Evolutionary conservation across 2,888 invertebrate species (phyloP), one percentile per base, ranked within the genome.

Genomic region (Melanotus villosus): DNA sequence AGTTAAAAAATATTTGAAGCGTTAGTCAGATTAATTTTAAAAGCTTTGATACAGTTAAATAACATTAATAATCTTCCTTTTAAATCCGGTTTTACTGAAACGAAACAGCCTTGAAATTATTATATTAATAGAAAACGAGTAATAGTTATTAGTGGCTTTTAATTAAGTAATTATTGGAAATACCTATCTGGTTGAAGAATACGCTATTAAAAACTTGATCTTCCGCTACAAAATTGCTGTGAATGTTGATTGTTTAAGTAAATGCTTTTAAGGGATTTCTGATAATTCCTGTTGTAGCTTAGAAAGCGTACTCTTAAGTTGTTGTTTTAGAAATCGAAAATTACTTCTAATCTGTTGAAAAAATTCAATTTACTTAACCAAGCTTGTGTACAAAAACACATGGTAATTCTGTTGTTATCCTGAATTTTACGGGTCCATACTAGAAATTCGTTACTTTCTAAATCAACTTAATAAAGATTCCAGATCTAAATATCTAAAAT

Each of bases 91-190:
- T 59, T 59, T 59, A 45, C 43, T 56, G 34, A 56, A 56, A 34
- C 56, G 34, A 16, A n/a, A 14, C 16, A 43, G 7, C 59, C 59
- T 59, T 59, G 59, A 59, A 58, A 18, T 59, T 59, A 43, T 43
- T 45, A 45, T 43, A 59, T 57, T 41, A 41, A 57, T 57, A 59
- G 45, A 59, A 58, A 59, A 26, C 59, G 26, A 32, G 59, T 38
- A 54, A 54, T 54, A 34, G 34, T 57, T 57, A 59, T 59, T 59
- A 59, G n/a, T 18, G 38, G 19, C 19, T 43, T 57, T n/a, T 43
- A 59, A 59, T 59, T 45, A 59, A 43, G 59, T 10, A 59, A 59
- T 59, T 59, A 59, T 59, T 45, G 19, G 43, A 41, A 57, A 41
- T 57, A 21, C 34, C 19, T 43, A 50, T 50, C 50, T 14, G n/a